Evolutionary conservation across 2,113 vertebrate genomes (phyloP), one percentile per base, ranked within the genome.

Genomic region (Orthonyx spaldingii): DNA sequence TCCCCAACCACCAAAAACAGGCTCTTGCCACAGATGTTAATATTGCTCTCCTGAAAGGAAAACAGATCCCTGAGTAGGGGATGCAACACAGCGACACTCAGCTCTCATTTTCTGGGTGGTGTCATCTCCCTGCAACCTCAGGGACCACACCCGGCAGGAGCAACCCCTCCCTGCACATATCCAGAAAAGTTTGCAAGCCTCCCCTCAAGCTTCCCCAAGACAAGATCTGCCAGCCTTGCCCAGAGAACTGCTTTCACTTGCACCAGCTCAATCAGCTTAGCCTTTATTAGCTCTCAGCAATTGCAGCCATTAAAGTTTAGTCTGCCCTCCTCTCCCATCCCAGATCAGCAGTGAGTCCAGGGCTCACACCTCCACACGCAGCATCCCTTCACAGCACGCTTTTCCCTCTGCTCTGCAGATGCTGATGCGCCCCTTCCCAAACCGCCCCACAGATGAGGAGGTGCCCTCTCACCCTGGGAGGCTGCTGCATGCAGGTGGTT

Each of bases 1-100:
- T 2, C 42, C 11, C 13, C 24, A 17, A 5, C 19, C 47, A 75
- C 13, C 26, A 88, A 42, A 79, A 56, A 12, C 11, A 63, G 4
- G 16, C 7, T 9, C 27, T 24, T 56, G 19, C 16, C 6, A 42
- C 0, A 0, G 32, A 80, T 32, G 37, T 32, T 7, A n/a, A 4
- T 15, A n/a, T 5, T 32, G 19, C 9, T 56, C 27, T 85, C 27
- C 20, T 35, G 18, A 13, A 52, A 85, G 5, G 19, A 81, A 75
- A 93, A 35, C 7, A 60, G 21, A 46, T 24, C 28, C 16, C 6
- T 10, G 10, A 76, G 42, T 3, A 85, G 4, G 10, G 7, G 6
- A 37, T 17, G 10, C 20, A 69, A 4, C 26, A 50, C 17, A 49
- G 23, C 10, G 17, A 52, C 1, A 1, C 35, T 16, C 37, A 39